A percentile compares a stretch with the other conserved stretches of the same genome.
Evolutionary conservation across 2,888 invertebrate genomes (phyloP).

Genomic region (Caenorhabditis plicata): DNA sequence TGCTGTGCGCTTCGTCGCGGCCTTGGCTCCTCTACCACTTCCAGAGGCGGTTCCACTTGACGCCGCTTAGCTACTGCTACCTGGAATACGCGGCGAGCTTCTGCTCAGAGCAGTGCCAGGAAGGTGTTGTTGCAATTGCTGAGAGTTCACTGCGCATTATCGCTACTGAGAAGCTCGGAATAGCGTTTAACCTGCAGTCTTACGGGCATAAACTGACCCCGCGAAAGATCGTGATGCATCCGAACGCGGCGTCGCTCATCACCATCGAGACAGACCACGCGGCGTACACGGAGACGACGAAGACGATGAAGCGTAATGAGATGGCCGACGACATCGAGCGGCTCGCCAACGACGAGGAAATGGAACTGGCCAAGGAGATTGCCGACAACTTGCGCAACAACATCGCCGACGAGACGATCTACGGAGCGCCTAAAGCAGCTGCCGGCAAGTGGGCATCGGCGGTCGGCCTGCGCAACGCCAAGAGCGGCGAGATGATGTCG

Average conservation of each 20-base stretch:
- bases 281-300: conserved; percentile 94
- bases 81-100: conserved; percentile 97
- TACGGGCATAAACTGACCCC: conserved; percentile 93
- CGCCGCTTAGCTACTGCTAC: conserved; percentile 76
- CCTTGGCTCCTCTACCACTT: conserved; percentile 98
- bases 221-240: conserved; percentile 78
- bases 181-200: conserved; percentile 90
- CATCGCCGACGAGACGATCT: conserved; percentile 83
- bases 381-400: conserved; percentile 93
- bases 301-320: conserved; percentile 85
- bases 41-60: conserved; percentile 77
- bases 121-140: conserved; percentile 97
- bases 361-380: conserved; percentile 92
- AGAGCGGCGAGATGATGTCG: conserved; percentile 77
- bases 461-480: conserved; percentile 85
- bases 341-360: conserved; percentile 85
- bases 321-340: conserved; percentile 98
- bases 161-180: conserved; percentile 94
- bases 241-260: conserved; percentile 84
- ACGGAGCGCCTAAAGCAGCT: conserved; percentile 88
- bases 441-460: conserved; percentile 76
- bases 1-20: conserved; percentile 93
- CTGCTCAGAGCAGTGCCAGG: conserved; percentile 91
- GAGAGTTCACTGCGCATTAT: conserved; percentile 92
- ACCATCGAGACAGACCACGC: conserved; percentile 96